Percentiles rank a stretch among this genome's conserved stretches.
Conservation (phyloP, 2,797 vertebrate genomes). For the Yasuhikotakia modesta region DNA sequence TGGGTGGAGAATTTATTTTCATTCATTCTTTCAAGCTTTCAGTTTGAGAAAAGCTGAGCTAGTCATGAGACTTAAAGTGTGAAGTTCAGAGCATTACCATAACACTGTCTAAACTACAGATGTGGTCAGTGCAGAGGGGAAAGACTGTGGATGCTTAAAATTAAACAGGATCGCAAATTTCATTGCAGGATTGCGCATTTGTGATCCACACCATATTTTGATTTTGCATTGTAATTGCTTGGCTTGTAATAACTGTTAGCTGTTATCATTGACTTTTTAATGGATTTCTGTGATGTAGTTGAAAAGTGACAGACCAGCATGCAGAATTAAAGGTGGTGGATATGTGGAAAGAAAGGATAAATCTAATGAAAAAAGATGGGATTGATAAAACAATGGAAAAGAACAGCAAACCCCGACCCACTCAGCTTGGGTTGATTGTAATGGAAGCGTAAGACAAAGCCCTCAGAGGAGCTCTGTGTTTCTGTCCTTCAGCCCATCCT, state of each 20-base stretch:
- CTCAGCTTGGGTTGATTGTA: conserved; percentile 69
- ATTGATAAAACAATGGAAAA: conserved; percentile 66
- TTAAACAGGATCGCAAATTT: background rate
- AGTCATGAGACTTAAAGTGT: conserved; percentile 61
- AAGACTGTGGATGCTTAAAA: background rate
- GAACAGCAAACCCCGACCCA: conserved; percentile 73
- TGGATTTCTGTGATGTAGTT: too few species aligned
- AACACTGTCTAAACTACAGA: conserved; percentile 55
- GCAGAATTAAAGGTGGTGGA: background rate
- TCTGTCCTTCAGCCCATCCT: conserved; percentile 45
- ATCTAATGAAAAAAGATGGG: conserved; percentile 14
- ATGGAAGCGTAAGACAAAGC: conserved; percentile 73
- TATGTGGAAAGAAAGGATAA: conserved; percentile 7
- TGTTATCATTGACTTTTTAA: too few species aligned
- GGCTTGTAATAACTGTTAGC: too few species aligned
- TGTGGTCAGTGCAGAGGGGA: background rate
- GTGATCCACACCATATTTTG: too few species aligned
- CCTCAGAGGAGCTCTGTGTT: conserved; percentile 54
- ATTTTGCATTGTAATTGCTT: too few species aligned
- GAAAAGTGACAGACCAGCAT: background rate
- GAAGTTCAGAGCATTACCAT: conserved; percentile 71
- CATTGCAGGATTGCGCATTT: too few species aligned
- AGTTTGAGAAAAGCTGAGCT: background rate
- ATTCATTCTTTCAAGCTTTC: conserved; percentile 24
- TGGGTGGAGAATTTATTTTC: conserved; percentile 14